Base-by-base conservation (phyloP, 2,888 invertebrate genomes). In the Spialia ferax region DNA sequence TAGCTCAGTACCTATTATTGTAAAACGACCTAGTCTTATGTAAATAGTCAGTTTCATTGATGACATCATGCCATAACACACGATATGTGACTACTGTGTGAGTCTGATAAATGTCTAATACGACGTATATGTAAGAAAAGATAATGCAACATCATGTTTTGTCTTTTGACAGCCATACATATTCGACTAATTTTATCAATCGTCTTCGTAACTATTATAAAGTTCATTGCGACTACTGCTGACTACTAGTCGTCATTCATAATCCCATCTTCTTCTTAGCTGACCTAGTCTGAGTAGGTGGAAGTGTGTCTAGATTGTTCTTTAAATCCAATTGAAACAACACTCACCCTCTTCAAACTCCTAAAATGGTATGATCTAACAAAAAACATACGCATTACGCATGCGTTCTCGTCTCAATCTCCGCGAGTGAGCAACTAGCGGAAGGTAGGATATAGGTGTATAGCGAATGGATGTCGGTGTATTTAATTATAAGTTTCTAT, bases 401-500 rank as follows among this genome's bases (percentile, higher is more conserved):
- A 13, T 32, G 23, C 45, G 11, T 6, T 1, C 8, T 5, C 64
- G 64, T 57, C 56, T 38, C 59, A 38, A 48, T 56, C 63, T 48
- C 29, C 20, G 32, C 56, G 50, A 52, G 42, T 82, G 82, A 80
- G 80, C 77, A 75, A 77, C 81, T 82, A 82, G 80, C 81, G 81
- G 82, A 83, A 86, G 83, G 84, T 85, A 88, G 86, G n/a, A n/a
- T n/a, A 5, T 26, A 26, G 26, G 26, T 26, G 26, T 26, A 88
- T 82, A 0, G 86, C 84, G 81, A 85, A 88, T 86, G 86, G 84
- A 80, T 82, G 85, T 84, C 80, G 82, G 85, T 81, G 83, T 86
- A 84, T 89, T 89, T 90, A 92, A 91, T 92, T 91, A 90, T 88
- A 88, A 85, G 82, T 74, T 74, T 80, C 84, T 91, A 90, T 90